phyloP scores from a whole-genome alignment of 2,113 vertebrate species.

The Rhinoderma darwinii region DNA sequence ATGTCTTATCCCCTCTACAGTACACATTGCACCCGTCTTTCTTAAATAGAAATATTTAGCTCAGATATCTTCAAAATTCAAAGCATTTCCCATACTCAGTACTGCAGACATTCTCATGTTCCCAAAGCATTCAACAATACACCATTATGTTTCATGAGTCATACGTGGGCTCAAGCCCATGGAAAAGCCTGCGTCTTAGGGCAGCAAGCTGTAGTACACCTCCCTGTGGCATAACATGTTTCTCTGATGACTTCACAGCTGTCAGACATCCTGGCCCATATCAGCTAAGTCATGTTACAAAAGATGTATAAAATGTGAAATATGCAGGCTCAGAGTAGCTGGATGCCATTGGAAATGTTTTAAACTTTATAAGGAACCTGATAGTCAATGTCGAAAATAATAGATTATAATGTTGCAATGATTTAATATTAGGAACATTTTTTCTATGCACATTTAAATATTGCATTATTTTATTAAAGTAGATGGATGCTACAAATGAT shows the following conservation, averaged over 20 bases:
- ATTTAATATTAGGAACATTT: neutral
- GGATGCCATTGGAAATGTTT: neutral
- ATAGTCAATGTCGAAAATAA: neutral
- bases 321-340: slow-evolving; percentile 6
- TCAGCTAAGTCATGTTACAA: slow-evolving; percentile 38
- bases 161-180: slow-evolving; percentile 73
- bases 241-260: slow-evolving; percentile 70
- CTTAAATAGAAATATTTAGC: slow-evolving; percentile 55
- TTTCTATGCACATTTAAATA: neutral
- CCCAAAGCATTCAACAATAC: slow-evolving; percentile 76
- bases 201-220: slow-evolving; percentile 66
- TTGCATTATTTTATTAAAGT: too few species aligned
- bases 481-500: too few species aligned
- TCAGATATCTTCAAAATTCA: slow-evolving; percentile 71
- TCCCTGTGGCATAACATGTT: slow-evolving; percentile 68
- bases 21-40: neutral
- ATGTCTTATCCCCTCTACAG: neutral
- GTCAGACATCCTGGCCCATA: slow-evolving; percentile 64
- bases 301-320: slow-evolving; percentile 15
- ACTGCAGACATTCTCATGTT: slow-evolving; percentile 74
- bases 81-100: slow-evolving; percentile 72
- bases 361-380: neutral
- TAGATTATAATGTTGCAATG: neutral
- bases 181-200: slow-evolving; percentile 74
- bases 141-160: slow-evolving; percentile 77